These are phyloP conservation scores for Lasioglossum oenotherae DNA, from an alignment of 2,888 invertebrate species.

Conservation along the genomic window DNA sequence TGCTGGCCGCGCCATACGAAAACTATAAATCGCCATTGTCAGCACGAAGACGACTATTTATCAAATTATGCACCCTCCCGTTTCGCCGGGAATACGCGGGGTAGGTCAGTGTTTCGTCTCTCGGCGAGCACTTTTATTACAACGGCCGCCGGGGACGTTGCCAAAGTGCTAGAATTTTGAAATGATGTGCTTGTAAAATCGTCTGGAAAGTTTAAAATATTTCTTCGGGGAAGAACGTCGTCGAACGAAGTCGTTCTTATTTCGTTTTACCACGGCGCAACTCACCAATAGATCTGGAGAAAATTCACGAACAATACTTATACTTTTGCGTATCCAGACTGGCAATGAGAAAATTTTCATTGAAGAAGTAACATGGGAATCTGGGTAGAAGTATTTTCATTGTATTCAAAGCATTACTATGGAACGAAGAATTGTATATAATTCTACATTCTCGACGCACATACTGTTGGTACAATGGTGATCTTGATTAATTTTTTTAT, in stretches of 20 bases:
- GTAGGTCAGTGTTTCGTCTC: not conserved
- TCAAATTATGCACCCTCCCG: not conserved
- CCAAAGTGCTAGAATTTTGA: not conserved
- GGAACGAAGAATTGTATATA: not conserved
- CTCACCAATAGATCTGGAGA: no score
- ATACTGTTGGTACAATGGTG: no score
- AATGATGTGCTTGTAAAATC: no score
- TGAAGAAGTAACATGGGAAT: not conserved
- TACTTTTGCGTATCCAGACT: not conserved
- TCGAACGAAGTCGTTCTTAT: no score
- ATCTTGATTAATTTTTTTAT: no score
- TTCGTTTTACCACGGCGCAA: no score
- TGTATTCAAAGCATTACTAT: not conserved
- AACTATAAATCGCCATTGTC: constrained; percentile 50
- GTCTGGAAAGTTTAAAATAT: no score
- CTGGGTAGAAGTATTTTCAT: not conserved
- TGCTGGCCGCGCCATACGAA: constrained; percentile 24
- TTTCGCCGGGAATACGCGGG: not conserved
- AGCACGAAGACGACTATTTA: constrained; percentile 32
- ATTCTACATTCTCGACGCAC: not conserved
- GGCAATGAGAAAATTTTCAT: no score
- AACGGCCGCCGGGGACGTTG: not conserved
- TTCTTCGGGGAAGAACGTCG: no score
- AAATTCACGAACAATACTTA: no score
- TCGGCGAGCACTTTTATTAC: not conserved